phyloP scores from a whole-genome alignment of 2,888 invertebrate species.

The Myathropa florea region DNA sequence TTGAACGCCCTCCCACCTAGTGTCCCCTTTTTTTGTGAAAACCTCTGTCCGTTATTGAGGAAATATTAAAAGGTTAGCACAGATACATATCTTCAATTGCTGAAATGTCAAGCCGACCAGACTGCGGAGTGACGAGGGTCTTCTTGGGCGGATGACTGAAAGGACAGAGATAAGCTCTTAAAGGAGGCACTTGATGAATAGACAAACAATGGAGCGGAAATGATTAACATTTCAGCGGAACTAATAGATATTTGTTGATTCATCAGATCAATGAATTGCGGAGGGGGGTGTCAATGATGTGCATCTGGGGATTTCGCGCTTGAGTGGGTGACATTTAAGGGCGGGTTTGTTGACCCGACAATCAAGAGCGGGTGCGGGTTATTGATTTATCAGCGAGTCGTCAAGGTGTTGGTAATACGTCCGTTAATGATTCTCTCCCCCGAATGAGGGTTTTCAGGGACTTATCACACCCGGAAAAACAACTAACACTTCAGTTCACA shows the following conservation, averaged over 20 bases:
- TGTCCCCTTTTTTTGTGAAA: background rate
- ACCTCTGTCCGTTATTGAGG: background rate
- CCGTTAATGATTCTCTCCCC: no score
- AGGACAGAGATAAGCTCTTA: constrained; percentile 13
- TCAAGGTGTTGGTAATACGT: background rate
- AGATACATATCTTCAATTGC: background rate
- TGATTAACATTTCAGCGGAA: constrained; percentile 19
- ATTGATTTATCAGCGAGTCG: background rate
- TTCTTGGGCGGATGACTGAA: background rate
- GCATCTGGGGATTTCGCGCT: background rate
- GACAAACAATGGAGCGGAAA: constrained; percentile 15
- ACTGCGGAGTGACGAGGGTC: background rate
- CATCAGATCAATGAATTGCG: background rate
- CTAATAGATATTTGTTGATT: constrained; percentile 3
- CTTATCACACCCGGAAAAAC: background rate
- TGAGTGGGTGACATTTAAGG: background rate
- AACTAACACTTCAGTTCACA: background rate
- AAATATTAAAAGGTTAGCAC: background rate
- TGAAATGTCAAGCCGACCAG: background rate
- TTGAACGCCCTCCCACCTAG: background rate
- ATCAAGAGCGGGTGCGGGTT: background rate
- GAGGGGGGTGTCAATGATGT: background rate
- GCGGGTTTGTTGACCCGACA: background rate
- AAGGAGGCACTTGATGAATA: constrained; percentile 5
- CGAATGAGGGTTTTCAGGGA: background rate